These are phyloP conservation scores for Riparia riparia DNA, from an alignment of 2,113 vertebrate genomes.

Conservation along the genomic window DNA sequence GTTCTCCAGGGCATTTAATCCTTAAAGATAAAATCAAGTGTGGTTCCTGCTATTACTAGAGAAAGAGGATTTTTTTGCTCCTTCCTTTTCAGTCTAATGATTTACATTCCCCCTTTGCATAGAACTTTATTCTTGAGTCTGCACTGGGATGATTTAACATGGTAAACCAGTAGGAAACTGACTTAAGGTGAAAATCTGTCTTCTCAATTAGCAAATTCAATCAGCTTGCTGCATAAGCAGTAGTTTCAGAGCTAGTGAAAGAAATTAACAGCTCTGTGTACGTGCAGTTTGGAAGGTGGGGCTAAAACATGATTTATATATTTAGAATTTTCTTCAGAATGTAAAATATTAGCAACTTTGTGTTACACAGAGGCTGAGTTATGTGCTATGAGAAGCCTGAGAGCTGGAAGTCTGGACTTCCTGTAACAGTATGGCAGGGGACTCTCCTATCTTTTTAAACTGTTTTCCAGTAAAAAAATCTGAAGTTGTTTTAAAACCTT, in stretches of 20 bases:
- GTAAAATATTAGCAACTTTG: not conserved
- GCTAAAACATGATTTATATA: not conserved
- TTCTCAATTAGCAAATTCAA: not conserved
- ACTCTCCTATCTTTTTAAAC: not conserved
- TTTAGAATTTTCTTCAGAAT: not conserved
- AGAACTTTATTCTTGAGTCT: not conserved
- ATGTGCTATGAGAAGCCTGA: not conserved
- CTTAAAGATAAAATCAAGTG: not conserved
- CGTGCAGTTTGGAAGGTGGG: not conserved
- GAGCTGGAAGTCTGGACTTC: not conserved
- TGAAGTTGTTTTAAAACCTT: not conserved
- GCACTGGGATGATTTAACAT: not conserved
- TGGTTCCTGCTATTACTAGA: not conserved
- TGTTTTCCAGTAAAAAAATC: not conserved
- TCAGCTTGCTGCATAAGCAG: not conserved
- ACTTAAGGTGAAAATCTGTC: not conserved
- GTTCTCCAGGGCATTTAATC: not conserved
- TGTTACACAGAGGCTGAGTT: not conserved
- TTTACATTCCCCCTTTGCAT: not conserved
- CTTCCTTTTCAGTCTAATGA: not conserved
- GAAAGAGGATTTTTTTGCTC: not conserved
- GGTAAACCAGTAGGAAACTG: not conserved
- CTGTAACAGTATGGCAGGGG: accelerated
- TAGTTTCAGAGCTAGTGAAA: not conserved
- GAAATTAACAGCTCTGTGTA: not conserved